Evolutionary conservation across 1,140 invertebrate species (phyloP), one percentile per base, ranked within the genome.

Genomic region (Anastrepha obliqua): DNA sequence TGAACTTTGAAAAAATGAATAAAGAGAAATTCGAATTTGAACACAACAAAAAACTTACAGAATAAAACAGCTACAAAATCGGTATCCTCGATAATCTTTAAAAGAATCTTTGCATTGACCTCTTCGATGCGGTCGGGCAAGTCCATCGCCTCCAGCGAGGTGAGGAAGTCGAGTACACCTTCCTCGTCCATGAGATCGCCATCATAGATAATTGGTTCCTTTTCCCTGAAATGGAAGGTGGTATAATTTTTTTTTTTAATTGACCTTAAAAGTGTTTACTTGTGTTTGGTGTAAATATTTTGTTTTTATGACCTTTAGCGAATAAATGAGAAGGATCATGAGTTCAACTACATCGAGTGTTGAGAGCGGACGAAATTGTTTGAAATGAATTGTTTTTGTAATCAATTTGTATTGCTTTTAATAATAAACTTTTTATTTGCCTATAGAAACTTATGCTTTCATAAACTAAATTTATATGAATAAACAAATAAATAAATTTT

Each of bases 121-220:
- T 98, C 98, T 95, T 98, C 98, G 92, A 99, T 98, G 93, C 97
- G 95, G 93, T 98, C 98, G n/a, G 98, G 98, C 90, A 98, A 94
- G 93, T 98, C 98, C 97, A 98, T 98, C 88, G 98, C 97, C 94
- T 98, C 97, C 89, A 98, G 95, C 93, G 97, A 98, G 86, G 97
- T 98, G 86, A 99, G 94, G 94, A 98, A 99, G 94, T 98, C 97
- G 90, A 98, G 94, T 87, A 98, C 97, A 93, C 96, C 97, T 94
- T 97, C 97, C 94, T 98, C 98, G 94, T 98, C 97, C 97, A 98
- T 98, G 92, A 98, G 94, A 95, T 99, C 98, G 94, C 98, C 97
- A 95, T 98, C 97, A 94, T 98, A 98, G 91, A 98, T 97, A 92
- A 98, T 97, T 90, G 97, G 97, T 95, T 98, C 97, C 93, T 97